phyloP scores from a whole-genome alignment of 2,888 invertebrate species.

The Drosophila ezoana region DNA sequence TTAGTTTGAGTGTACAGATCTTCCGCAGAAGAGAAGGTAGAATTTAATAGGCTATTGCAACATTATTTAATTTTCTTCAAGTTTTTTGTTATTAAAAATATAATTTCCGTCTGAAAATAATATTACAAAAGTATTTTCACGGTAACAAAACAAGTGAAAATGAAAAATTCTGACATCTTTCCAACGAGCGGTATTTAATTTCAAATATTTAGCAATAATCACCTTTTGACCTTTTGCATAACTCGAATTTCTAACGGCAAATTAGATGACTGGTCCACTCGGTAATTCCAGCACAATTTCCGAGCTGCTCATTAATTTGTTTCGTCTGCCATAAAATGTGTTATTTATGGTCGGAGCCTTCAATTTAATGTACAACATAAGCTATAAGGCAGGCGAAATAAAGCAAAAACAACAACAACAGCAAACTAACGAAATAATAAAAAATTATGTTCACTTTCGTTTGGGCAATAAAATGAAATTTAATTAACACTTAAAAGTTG shows the following conservation, averaged over 20 bases:
- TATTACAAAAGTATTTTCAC: too few relatives aligned
- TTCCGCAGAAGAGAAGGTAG: too few relatives aligned
- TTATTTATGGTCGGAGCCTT: conserved; percentile 42
- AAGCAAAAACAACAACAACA: conserved; percentile 9
- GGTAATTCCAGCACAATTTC: conserved; percentile 23
- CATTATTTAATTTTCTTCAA: too few relatives aligned
- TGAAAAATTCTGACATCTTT: not conserved
- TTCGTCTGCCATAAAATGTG: conserved; percentile 43
- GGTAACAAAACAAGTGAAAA: conserved; percentile 20
- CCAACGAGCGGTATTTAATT: not conserved
- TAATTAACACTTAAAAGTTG: conserved; percentile 71
- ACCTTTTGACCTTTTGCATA: conserved; percentile 44
- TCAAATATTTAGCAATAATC: conserved; percentile 3
- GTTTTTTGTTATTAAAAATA: too few relatives aligned
- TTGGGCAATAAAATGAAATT: conserved; percentile 57
- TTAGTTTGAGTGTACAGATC: too few relatives aligned
- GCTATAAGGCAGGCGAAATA: conserved; percentile 9
- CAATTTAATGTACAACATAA: conserved; percentile 36
- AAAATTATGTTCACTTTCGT: conserved; percentile 49
- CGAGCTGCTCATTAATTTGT: conserved; percentile 42
- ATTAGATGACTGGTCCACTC: conserved; percentile 3
- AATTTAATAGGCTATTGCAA: too few relatives aligned
- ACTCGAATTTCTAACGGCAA: conserved; percentile 16
- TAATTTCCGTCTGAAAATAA: too few relatives aligned
- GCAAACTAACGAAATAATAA: conserved; percentile 12